phyloP scores from a whole-genome alignment of 2,888 invertebrate species.

The Stenoptilia bipunctidactyla region DNA sequence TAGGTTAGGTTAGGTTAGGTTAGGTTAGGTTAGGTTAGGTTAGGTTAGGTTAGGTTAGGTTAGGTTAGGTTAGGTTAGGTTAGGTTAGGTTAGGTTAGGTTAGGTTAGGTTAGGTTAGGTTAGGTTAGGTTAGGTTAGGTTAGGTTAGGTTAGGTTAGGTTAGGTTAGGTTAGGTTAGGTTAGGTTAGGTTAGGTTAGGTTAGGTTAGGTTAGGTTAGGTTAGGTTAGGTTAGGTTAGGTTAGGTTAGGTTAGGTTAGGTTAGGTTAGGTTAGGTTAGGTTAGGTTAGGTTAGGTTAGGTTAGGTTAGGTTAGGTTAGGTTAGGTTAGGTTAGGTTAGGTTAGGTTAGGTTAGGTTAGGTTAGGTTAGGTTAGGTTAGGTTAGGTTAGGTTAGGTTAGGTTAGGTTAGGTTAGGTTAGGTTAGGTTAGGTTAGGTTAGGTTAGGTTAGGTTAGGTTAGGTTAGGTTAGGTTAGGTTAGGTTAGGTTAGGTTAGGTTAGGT shows the following conservation, averaged over 20 bases:
- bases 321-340: slow-evolving; percentile 8
- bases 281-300: slow-evolving; percentile 8
- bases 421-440: slow-evolving; percentile 6
- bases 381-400: slow-evolving; percentile 4
- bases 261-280: slow-evolving; percentile 7
- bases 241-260: slow-evolving; percentile 8
- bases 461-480: slow-evolving; percentile 10
- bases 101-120: slow-evolving; percentile 8
- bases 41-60: slow-evolving; percentile 8
- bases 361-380: slow-evolving; percentile 7
- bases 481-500: slow-evolving; percentile 10
- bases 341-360: slow-evolving; percentile 8
- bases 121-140: slow-evolving; percentile 8
- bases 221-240: slow-evolving; percentile 8
- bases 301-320: slow-evolving; percentile 8
- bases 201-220: slow-evolving; percentile 8
- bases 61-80: slow-evolving; percentile 8
- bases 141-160: slow-evolving; percentile 8
- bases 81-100: slow-evolving; percentile 8
- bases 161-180: slow-evolving; percentile 8
- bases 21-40: slow-evolving; percentile 8
- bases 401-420: slow-evolving; percentile 2
- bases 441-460: slow-evolving; percentile 9
- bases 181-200: slow-evolving; percentile 8
- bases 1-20: slow-evolving; percentile 9